Evolutionary conservation across 2,888 invertebrate species (phyloP).

Genomic region (Allolobophora icterica): DNA sequence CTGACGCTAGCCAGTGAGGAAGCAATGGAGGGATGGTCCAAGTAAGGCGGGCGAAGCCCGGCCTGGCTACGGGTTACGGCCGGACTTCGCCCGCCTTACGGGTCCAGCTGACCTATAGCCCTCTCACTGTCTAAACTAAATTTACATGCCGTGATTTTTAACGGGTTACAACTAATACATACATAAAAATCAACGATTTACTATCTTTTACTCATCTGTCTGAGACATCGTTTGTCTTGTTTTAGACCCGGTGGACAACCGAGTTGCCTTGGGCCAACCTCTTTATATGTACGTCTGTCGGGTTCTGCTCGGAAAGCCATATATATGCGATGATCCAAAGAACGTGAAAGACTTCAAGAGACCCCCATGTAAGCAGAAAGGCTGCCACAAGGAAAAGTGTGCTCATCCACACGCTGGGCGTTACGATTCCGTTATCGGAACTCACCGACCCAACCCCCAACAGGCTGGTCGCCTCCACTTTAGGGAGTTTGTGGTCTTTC

Average conservation of each 20-base stretch:
- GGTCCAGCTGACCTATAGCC: too few relatives aligned
- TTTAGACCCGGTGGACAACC: conserved; percentile 20
- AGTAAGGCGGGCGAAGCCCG: too few relatives aligned
- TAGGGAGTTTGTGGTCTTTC: conserved; percentile 53
- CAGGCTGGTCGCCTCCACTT: conserved; percentile 42
- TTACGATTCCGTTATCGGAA: conserved; percentile 36
- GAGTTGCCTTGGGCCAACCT: conserved; percentile 20
- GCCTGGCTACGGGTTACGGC: too few relatives aligned
- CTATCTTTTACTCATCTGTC: too few relatives aligned
- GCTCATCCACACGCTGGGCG: neutral
- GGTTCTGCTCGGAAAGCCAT: conserved; percentile 34
- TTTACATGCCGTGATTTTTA: too few relatives aligned
- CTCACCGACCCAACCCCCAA: conserved; percentile 28
- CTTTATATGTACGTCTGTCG: conserved; percentile 35
- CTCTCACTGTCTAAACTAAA: too few relatives aligned
- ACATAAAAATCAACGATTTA: too few relatives aligned
- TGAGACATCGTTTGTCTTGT: neutral
- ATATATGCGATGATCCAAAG: conserved; percentile 28
- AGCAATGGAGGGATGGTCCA: too few relatives aligned
- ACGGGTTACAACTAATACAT: too few relatives aligned
- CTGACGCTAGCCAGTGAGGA: too few relatives aligned
- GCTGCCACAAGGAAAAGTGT: conserved; percentile 23
- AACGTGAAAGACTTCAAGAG: conserved; percentile 12
- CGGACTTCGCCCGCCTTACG: too few relatives aligned
- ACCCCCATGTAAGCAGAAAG: conserved; percentile 19